Evolutionary conservation across 2,797 vertebrate species (phyloP).

Genomic region (Eulemur coronatus): DNA sequence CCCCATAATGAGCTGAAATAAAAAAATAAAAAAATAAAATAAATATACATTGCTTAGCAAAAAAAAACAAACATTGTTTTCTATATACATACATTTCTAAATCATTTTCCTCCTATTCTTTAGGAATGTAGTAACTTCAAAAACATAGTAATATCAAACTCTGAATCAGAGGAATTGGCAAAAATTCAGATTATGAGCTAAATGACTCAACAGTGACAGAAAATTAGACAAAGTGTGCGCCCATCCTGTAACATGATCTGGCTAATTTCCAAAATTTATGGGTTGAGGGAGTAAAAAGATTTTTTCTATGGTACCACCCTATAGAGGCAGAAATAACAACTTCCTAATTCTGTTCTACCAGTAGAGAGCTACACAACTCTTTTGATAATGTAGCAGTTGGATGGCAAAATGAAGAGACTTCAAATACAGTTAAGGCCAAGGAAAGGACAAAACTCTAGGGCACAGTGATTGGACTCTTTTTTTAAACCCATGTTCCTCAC

Average conservation of each 20-base stretch:
- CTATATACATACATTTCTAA: not conserved
- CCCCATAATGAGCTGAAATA: too few relatives aligned
- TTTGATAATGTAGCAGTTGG: not conserved
- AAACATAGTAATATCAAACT: not conserved
- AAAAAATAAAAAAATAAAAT: too few relatives aligned
- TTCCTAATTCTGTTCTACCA: not conserved
- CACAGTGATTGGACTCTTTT: not conserved
- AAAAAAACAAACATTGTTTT: not conserved
- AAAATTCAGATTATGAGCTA: constrained; percentile 35
- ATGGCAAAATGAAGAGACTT: not conserved
- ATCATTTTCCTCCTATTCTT: constrained; percentile 52
- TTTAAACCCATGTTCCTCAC: not conserved
- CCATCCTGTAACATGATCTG: constrained; percentile 9
- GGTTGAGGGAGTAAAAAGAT: not conserved
- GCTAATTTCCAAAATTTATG: constrained; percentile 22
- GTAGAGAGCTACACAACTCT: not conserved
- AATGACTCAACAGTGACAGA: constrained; percentile 5
- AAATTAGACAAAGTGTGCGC: constrained; percentile 17
- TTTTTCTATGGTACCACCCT: not conserved
- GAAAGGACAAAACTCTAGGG: not conserved
- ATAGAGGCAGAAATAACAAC: not conserved
- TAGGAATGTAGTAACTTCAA: constrained; percentile 10
- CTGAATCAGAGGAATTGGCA: constrained; percentile 40
- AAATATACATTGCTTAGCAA: too few relatives aligned
- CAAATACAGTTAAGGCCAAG: not conserved